Conservation (phyloP, 2,797 vertebrate species). For the Notamacropus eugenii region DNA sequence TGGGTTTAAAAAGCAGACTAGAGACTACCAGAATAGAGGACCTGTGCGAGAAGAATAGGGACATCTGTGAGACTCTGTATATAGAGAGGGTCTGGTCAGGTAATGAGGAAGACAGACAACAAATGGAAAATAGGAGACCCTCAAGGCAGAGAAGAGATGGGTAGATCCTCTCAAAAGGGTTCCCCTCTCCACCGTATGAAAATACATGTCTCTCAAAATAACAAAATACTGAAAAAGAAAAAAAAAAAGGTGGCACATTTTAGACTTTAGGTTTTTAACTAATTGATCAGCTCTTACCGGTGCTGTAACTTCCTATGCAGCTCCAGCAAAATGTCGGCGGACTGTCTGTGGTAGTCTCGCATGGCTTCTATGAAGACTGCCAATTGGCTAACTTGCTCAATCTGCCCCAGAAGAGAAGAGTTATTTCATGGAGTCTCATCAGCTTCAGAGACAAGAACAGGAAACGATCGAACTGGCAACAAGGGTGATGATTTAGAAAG, state of each 20-base stretch:
- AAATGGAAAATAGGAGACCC: neutral
- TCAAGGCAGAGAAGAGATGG: neutral
- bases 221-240: neutral
- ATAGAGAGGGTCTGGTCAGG: neutral
- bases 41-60: neutral
- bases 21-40: neutral
- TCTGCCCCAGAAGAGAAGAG: constrained; percentile 83
- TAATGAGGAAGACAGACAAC: neutral
- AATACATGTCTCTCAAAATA: neutral
- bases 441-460: neutral
- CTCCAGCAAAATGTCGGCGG: constrained; percentile 91
- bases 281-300: constrained; percentile 83
- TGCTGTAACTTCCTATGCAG: constrained; percentile 90
- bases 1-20: neutral
- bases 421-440: constrained; percentile 16
- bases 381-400: constrained; percentile 95
- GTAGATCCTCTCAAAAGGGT: neutral
- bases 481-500: neutral
- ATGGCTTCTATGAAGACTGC: constrained; percentile 91
- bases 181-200: neutral
- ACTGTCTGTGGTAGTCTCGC: constrained; percentile 92
- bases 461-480: neutral
- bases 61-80: neutral
- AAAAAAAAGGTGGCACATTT: neutral
- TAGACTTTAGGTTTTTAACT: neutral